These are phyloP conservation scores for Trichonephila inaurata DNA, from an alignment of 1,140 invertebrate genomes.

Conservation along the genomic window DNA sequence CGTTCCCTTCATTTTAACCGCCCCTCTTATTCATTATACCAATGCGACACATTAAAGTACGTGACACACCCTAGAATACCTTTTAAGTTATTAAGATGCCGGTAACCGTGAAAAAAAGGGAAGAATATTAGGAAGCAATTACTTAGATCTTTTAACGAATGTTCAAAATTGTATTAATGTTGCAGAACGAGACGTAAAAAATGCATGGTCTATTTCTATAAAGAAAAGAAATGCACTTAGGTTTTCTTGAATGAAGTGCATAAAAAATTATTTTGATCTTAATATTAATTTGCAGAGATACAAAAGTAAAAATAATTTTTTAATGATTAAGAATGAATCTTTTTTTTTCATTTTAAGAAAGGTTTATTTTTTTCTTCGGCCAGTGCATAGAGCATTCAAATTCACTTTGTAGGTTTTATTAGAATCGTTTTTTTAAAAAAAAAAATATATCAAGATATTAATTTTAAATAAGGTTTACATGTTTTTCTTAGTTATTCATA, in stretches of 20 bases:
- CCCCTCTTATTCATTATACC: conserved; percentile 68
- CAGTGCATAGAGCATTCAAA: too few species aligned
- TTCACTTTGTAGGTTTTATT: too few species aligned
- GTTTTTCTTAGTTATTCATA: too few species aligned
- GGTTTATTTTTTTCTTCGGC: too few species aligned
- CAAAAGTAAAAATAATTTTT: too few species aligned
- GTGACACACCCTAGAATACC: conserved; percentile 67
- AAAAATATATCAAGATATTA: too few species aligned
- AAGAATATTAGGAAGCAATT: conserved; percentile 47
- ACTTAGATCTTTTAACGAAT: conserved; percentile 49
- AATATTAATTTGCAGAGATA: too few species aligned
- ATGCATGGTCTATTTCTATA: not conserved
- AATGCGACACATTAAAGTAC: conserved; percentile 32
- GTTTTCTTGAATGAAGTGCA: not conserved
- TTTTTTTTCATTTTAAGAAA: too few species aligned
- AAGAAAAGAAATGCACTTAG: not conserved
- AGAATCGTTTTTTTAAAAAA: too few species aligned
- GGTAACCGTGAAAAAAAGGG: conserved; percentile 20
- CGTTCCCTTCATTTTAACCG: conserved; percentile 4
- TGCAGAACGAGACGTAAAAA: not conserved
- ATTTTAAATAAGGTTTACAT: too few species aligned
- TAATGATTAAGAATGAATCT: too few species aligned
- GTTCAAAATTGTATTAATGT: not conserved
- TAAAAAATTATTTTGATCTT: too few species aligned
- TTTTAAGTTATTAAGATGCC: conserved; percentile 74